Percentiles rank a stretch among this genome's conserved stretches.
phyloP scores from a whole-genome alignment of 2,888 invertebrate species.

The Cecidostiba fungosa region DNA sequence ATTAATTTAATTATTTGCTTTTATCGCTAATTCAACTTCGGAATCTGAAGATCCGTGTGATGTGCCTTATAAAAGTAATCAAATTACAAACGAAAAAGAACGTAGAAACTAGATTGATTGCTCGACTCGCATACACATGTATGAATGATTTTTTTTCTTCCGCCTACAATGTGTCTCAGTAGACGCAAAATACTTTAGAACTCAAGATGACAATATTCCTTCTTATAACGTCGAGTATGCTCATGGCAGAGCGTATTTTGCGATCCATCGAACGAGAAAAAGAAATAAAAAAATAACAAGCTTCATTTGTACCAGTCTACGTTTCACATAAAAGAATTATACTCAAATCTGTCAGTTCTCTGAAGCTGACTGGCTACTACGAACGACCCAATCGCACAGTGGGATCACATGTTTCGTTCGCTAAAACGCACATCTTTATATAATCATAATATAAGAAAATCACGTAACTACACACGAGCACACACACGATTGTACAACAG shows the following conservation, averaged over 20 bases:
- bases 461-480: constrained; percentile 47
- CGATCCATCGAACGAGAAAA: constrained; percentile 22
- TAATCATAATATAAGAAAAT: constrained; percentile 52
- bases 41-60: constrained; percentile 28
- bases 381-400: constrained; percentile 43
- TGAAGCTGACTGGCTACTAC: constrained; percentile 46
- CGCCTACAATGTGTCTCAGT: constrained; percentile 22
- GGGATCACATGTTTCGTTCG: constrained; percentile 46
- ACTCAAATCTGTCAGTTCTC: constrained; percentile 43
- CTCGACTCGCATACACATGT: constrained; percentile 40
- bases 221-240: not conserved
- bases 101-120: constrained; percentile 35
- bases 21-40: constrained; percentile 21
- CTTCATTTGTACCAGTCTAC: constrained; percentile 48
- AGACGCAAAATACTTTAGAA: constrained; percentile 46
- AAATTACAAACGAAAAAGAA: constrained; percentile 41
- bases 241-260: constrained; percentile 32
- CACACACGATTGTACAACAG: constrained; percentile 52
- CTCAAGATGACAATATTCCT: constrained; percentile 24
- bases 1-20: constrained; percentile 26
- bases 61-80: constrained; percentile 48
- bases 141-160: not conserved
- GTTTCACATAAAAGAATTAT: constrained; percentile 47
- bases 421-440: constrained; percentile 39
- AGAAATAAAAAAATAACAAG: constrained; percentile 22